Conservation (phyloP, 1,140 invertebrate species). For the Drepana arcuata region DNA sequence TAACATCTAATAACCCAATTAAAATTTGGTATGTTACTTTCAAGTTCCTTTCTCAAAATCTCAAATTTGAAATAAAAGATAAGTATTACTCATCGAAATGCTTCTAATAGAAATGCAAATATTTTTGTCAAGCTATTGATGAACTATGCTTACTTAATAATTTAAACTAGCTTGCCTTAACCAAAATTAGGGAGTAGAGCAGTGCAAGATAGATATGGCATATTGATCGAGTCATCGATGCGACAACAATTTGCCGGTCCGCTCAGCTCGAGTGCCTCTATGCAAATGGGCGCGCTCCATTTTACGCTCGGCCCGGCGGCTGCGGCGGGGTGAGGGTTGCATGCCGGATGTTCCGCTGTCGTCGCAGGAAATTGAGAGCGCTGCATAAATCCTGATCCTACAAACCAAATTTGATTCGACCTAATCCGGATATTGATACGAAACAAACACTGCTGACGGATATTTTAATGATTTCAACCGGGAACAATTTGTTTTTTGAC, state of each 20-base stretch:
- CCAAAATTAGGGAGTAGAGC: too few species aligned
- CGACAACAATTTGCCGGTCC: slow-evolving; percentile 67
- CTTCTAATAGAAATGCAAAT: too few species aligned
- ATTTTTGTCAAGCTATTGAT: too few species aligned
- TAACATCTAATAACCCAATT: too few species aligned
- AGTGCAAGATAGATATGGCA: slow-evolving; percentile 30
- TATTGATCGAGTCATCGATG: slow-evolving; percentile 62
- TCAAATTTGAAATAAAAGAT: too few species aligned
- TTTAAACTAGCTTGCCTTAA: too few species aligned
- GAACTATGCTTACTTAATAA: too few species aligned
- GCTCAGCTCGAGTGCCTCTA: slow-evolving; percentile 53
- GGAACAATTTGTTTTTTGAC: too few species aligned
- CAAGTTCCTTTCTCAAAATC: too few species aligned
- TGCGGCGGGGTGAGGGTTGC: slow-evolving; percentile 21
- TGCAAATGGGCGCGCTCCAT: slow-evolving; percentile 62
- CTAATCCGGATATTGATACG: slow-evolving; percentile 69
- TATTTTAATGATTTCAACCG: slow-evolving; percentile 33
- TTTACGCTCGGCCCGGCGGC: slow-evolving; percentile 43
- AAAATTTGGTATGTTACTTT: too few species aligned
- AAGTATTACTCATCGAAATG: too few species aligned
- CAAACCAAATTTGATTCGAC: slow-evolving; percentile 64
- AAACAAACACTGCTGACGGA: slow-evolving; percentile 41
- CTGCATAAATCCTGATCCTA: slow-evolving; percentile 67
- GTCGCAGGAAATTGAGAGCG: slow-evolving; percentile 69
- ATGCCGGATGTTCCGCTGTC: slow-evolving; percentile 64